Percentiles rank a stretch among this genome's conserved stretches.
Evolutionary conservation across 2,888 invertebrate species (phyloP).

Genomic region (Thera obeliscata): DNA sequence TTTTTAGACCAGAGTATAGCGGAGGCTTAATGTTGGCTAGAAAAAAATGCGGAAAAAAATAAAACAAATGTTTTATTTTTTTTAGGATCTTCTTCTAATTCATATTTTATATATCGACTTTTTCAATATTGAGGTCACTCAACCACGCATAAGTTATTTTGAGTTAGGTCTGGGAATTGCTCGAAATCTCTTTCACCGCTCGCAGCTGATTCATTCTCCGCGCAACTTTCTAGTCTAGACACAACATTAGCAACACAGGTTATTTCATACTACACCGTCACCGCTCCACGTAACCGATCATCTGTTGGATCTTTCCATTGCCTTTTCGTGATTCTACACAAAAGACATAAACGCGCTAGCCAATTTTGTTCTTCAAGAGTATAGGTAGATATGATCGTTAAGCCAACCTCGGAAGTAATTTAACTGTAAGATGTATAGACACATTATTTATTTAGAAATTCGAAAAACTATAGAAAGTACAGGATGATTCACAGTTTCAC

Average conservation of each 20-base stretch:
- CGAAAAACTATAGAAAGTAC: not conserved
- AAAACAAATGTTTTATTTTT: not conserved
- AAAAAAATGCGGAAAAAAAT: not conserved
- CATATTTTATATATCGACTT: not conserved
- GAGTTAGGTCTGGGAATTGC: not conserved
- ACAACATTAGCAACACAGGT: slow-evolving; percentile 31
- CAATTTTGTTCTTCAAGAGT: slow-evolving; percentile 5
- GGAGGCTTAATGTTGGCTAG: not conserved
- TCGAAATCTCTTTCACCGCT: not conserved
- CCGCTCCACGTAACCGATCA: slow-evolving; percentile 39
- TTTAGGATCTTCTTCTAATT: slow-evolving; percentile 5
- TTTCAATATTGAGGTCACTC: not conserved
- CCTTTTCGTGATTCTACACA: slow-evolving; percentile 47
- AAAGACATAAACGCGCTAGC: slow-evolving; percentile 61
- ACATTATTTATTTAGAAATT: not conserved
- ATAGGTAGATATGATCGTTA: not conserved
- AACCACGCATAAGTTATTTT: not conserved
- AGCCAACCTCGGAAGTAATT: not conserved
- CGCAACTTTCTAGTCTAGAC: slow-evolving; percentile 35
- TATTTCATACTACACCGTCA: slow-evolving; percentile 24
- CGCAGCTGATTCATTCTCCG: slow-evolving; percentile 30
- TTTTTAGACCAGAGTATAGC: too few relatives aligned
- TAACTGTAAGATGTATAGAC: not conserved
- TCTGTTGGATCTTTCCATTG: slow-evolving; percentile 33
- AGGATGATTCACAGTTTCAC: not conserved